These are phyloP conservation scores for Cotesia typhae DNA, from an alignment of 1,140 invertebrate genomes.

Conservation along the genomic window DNA sequence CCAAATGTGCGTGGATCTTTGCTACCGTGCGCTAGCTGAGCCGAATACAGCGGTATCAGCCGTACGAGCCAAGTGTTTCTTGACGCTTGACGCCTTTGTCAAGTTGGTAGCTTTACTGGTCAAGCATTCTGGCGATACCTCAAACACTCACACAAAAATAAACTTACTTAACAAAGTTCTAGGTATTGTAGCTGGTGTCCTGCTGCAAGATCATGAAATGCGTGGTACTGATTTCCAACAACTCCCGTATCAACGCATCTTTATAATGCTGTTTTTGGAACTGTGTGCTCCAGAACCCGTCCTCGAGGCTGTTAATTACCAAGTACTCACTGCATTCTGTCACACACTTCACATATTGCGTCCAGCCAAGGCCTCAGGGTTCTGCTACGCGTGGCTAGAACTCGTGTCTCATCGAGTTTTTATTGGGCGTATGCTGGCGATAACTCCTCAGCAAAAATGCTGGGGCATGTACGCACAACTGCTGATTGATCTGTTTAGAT, in stretches of 20 bases:
- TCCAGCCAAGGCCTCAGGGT: constrained; percentile 95
- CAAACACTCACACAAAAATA: constrained; percentile 92
- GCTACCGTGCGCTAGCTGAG: constrained; percentile 80
- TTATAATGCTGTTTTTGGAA: constrained; percentile 97
- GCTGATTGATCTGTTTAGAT: constrained; percentile 95
- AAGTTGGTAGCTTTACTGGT: constrained; percentile 93
- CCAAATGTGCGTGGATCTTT: constrained; percentile 95
- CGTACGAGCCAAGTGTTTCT: constrained; percentile 90
- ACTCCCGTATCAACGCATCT: constrained; percentile 95
- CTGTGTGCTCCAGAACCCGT: constrained; percentile 93
- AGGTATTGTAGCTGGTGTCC: constrained; percentile 93
- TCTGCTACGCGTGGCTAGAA: constrained; percentile 98
- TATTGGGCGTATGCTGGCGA: constrained; percentile 91
- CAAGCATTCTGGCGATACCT: constrained; percentile 91
- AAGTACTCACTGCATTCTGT: constrained; percentile 88
- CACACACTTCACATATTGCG: constrained; percentile 91
- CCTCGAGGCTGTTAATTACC: constrained; percentile 90
- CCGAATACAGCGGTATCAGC: constrained; percentile 70
- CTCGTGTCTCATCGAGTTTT: constrained; percentile 96
- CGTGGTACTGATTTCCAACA: constrained; percentile 91
- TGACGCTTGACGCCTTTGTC: constrained; percentile 95
- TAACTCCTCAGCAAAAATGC: constrained; percentile 85
- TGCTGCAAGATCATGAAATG: constrained; percentile 95
- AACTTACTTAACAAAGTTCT: constrained; percentile 96
- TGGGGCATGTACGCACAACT: constrained; percentile 92